These are phyloP conservation scores for Girardinichthys multiradiatus DNA, from an alignment of 2,113 vertebrate genomes.

Conservation along the genomic window DNA sequence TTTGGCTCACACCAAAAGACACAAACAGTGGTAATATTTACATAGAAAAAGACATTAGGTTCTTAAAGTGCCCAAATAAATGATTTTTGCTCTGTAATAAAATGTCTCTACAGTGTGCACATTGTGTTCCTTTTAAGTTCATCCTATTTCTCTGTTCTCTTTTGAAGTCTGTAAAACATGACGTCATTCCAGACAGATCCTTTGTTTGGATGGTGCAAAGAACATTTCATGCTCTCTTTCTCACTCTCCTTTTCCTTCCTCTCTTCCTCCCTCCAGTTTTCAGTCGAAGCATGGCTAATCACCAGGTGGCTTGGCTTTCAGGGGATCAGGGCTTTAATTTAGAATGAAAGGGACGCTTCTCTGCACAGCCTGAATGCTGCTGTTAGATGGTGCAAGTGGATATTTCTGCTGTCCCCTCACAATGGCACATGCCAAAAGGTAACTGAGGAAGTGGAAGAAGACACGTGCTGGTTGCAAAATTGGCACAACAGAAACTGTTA, in stretches of 20 bases:
- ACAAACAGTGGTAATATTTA: slow-evolving; percentile 55
- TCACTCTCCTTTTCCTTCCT: slow-evolving; percentile 10
- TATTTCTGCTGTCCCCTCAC: slow-evolving; percentile 65
- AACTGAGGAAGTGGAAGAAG: slow-evolving; percentile 78
- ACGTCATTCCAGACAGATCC: slow-evolving; percentile 31
- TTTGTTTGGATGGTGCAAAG: slow-evolving; percentile 55
- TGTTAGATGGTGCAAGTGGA: slow-evolving; percentile 58
- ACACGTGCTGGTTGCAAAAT: slow-evolving; percentile 94
- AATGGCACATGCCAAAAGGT: slow-evolving; percentile 81
- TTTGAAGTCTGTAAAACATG: slow-evolving; percentile 20
- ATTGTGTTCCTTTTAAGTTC: slow-evolving; percentile 56
- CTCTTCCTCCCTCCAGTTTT: slow-evolving; percentile 10
- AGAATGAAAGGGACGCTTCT: slow-evolving; percentile 41
- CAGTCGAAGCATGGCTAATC: slow-evolving; percentile 53
- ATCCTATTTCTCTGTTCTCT: slow-evolving; percentile 29
- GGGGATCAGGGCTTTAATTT: slow-evolving; percentile 58
- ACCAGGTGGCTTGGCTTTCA: slow-evolving; percentile 41
- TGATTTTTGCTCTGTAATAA: slow-evolving; percentile 41
- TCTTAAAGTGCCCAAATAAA: slow-evolving; percentile 70
- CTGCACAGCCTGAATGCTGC: slow-evolving; percentile 59
- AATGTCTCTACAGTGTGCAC: slow-evolving; percentile 47
- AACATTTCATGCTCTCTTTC: slow-evolving; percentile 55
- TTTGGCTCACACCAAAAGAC: slow-evolving; percentile 75
- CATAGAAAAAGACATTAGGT: slow-evolving; percentile 56
- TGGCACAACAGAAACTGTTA: slow-evolving; percentile 86